Evolutionary conservation across 1,140 invertebrate genomes (phyloP).

Genomic region (Bombus superbus): DNA sequence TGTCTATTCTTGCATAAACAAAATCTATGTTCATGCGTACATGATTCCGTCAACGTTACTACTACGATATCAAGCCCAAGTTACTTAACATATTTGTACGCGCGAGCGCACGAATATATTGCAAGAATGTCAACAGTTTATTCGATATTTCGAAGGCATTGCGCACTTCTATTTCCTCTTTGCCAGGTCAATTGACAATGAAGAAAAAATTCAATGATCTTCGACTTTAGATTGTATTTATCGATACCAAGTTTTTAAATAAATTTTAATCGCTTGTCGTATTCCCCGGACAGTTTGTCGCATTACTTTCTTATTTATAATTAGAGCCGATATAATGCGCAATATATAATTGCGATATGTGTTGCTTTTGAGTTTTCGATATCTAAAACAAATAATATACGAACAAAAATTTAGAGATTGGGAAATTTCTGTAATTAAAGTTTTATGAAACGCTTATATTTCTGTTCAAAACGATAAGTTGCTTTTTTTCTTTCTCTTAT

Average conservation of each 20-base stretch:
- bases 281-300: neutral
- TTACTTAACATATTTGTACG: neutral
- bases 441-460: neutral
- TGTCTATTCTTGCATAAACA: neutral
- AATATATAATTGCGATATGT: neutral
- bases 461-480: neutral
- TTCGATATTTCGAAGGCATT: neutral
- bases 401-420: neutral
- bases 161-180: slow-evolving; percentile 20
- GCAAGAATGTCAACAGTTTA: slow-evolving; percentile 10
- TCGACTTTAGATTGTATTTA: slow-evolving; percentile 16
- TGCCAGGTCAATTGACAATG: neutral
- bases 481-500: neutral
- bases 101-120: neutral
- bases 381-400: neutral
- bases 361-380: neutral
- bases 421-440: neutral
- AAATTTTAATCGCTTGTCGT: neutral
- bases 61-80: neutral
- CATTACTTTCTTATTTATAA: neutral
- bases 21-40: neutral
- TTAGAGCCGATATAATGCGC: neutral
- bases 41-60: neutral
- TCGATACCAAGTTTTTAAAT: neutral
- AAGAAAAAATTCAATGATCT: slow-evolving; percentile 33